phyloP scores from a whole-genome alignment of 2,113 vertebrate species.

The Stercorarius parasiticus region DNA sequence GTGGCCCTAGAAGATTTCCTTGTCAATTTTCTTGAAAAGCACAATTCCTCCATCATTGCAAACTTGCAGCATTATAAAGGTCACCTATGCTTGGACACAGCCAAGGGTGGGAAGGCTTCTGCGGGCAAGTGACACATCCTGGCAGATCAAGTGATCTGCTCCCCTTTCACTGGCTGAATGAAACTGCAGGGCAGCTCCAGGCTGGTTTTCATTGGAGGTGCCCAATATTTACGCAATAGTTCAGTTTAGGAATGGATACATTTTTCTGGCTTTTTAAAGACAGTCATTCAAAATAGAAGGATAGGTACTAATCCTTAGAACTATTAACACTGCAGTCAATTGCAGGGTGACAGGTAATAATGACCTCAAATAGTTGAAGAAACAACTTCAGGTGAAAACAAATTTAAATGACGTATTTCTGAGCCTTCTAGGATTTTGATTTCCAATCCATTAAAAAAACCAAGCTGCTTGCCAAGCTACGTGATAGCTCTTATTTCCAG shows the following conservation, averaged over 20 bases:
- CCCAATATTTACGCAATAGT: neutral
- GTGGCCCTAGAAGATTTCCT: neutral
- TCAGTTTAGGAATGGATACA: neutral
- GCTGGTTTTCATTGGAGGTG: neutral
- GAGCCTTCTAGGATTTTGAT: conserved; percentile 32
- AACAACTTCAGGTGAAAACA: neutral
- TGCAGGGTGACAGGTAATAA: neutral
- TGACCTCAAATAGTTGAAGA: neutral
- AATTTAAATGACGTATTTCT: neutral
- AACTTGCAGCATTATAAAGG: neutral
- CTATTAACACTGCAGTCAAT: neutral
- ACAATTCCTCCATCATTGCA: neutral
- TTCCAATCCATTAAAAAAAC: neutral
- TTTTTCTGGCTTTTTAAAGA: neutral
- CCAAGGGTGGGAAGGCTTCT: neutral
- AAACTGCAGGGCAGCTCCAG: neutral
- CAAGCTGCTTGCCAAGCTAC: neutral
- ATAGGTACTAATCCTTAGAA: neutral
- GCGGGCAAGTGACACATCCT: rapidly evolving
- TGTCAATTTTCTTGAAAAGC: neutral
- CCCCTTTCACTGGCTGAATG: neutral
- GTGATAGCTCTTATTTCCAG: conserved; percentile 29
- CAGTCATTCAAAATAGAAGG: neutral
- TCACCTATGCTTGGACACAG: neutral
- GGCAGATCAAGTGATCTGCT: neutral